Conservation (phyloP, 2,797 vertebrate species). For the Channallabes apus region DNA sequence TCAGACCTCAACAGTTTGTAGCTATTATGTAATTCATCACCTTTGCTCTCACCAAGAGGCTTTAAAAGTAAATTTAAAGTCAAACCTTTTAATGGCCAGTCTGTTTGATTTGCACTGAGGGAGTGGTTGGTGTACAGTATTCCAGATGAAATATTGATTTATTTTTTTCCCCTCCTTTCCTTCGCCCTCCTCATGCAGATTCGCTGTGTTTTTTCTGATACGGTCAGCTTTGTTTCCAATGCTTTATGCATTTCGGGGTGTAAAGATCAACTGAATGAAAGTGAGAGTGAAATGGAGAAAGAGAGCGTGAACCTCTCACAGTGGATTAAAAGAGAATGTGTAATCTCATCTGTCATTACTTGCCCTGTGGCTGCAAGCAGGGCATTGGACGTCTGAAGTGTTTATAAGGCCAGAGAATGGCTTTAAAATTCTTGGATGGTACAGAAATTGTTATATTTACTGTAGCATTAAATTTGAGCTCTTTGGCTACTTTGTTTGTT, state of each 20-base stretch:
- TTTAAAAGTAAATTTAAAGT: constrained; percentile 63
- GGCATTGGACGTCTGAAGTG: background rate
- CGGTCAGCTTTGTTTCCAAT: constrained; percentile 13
- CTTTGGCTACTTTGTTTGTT: background rate
- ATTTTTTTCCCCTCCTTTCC: constrained; percentile 5
- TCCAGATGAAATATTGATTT: constrained; percentile 70
- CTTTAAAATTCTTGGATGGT: background rate
- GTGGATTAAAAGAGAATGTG: constrained; percentile 17
- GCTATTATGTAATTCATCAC: constrained; percentile 24
- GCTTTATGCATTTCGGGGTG: background rate
- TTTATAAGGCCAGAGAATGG: background rate
- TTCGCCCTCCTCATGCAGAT: constrained; percentile 43
- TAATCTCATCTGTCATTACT: background rate
- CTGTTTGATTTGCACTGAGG: constrained; percentile 61
- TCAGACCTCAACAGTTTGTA: background rate
- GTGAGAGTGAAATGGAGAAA: background rate
- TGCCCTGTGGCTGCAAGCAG: background rate
- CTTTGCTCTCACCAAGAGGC: constrained; percentile 23
- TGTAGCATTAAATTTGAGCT: background rate
- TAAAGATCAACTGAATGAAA: background rate
- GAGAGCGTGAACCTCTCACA: background rate
- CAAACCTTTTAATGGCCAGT: constrained; percentile 64
- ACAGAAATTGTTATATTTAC: background rate
- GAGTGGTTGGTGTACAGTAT: constrained; percentile 61
- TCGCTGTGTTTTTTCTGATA: constrained; percentile 50